Evolutionary conservation across 1,140 invertebrate genomes (phyloP), one percentile per base, ranked within the genome.

Genomic region (Asbolus verrucosus): DNA sequence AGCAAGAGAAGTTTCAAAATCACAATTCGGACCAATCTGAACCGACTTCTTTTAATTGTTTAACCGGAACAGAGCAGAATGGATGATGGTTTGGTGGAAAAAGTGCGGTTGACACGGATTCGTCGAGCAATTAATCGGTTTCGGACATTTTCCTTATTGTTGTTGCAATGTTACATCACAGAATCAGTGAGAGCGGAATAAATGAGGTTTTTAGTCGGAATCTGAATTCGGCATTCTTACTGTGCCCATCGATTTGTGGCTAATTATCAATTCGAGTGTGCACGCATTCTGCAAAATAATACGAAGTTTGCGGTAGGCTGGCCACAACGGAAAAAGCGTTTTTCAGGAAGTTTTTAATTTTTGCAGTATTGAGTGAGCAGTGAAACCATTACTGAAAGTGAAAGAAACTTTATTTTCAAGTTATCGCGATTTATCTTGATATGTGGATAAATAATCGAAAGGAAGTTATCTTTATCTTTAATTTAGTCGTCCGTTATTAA

Each of bases 381-480:
- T 16, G 16, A 46, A 46, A 46, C 19, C 19, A 18, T 46, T 16
- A 46, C 41, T 19, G 41, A 46, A 46, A 46, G 41, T 46, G 16
- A 41, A 27, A 27, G 24, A 27, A 6, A 1, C 8, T 19, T 46
- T 19, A 19, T 46, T 46, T 8, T 19, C 0, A 19, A 19, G 11
- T 15, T 6, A 27, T 27, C 24, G 24, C 24, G 24, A 27, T 27
- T 4, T n/a, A n/a, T n/a, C n/a, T n/a, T 2, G 21, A 54, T 54
- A 11, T 54, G 46, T 54, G 46, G n/a, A n/a, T 54, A 19, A 54
- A 21, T 13, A 14, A 54, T 54, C 46, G 46, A 54, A 54, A 54
- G 46, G 46, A 54, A 62, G 36, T 62, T n/a, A n/a, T n/a, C n/a
- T n/a, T n/a, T 6, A 46, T 4, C 11, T 38, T 15, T 36, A 38